Percentiles rank a stretch among this genome's conserved stretches.
Conservation (phyloP, 2,797 vertebrate genomes). For the Acipenser transmontanus region DNA sequence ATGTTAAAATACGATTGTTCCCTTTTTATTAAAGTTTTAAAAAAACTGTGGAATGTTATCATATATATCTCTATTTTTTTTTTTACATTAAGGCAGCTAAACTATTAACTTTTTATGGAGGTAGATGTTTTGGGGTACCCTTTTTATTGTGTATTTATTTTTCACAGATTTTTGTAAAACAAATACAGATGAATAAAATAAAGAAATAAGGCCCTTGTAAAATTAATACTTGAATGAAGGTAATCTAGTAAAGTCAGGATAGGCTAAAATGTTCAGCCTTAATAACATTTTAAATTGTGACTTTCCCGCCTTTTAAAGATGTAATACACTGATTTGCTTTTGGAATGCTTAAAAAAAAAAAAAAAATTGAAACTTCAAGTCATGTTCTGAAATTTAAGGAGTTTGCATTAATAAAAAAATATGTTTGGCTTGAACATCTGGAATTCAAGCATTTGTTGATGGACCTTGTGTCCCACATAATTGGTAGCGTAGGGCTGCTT, state of each 20-base stretch:
- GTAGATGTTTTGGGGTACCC: conserved; percentile 39
- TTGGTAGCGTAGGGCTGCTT: too few species aligned
- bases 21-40: conserved; percentile 40
- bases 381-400: background rate
- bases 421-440: background rate
- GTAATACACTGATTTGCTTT: conserved; percentile 1
- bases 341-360: background rate
- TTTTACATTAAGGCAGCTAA: conserved; percentile 70
- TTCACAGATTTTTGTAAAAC: background rate
- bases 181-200: background rate
- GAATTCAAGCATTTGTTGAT: background rate
- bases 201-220: background rate
- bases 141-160: conserved; percentile 14
- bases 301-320: background rate
- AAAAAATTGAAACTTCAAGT: background rate
- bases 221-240: background rate
- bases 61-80: conserved; percentile 47
- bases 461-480: background rate
- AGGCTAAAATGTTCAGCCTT: too few species aligned
- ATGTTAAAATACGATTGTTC: conserved; percentile 47
- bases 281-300: background rate
- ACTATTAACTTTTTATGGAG: conserved; percentile 42
- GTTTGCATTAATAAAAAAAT: background rate
- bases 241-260: too few species aligned
- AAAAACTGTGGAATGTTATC: conserved; percentile 49